phyloP scores from a whole-genome alignment of 2,797 vertebrate species.

The Enteromius mattozi region DNA sequence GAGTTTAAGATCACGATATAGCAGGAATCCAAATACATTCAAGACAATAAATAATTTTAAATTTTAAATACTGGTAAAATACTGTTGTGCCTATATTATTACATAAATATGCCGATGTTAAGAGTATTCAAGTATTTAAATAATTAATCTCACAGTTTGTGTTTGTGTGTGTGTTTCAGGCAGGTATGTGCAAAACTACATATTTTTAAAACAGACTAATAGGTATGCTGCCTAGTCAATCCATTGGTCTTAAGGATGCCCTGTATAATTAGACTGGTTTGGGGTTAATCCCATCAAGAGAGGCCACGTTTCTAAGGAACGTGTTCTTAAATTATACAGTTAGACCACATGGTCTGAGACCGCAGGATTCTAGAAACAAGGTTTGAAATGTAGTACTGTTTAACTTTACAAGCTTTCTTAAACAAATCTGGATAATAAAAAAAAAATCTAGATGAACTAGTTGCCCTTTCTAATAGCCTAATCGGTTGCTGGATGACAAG shows the following conservation, averaged over 20 bases:
- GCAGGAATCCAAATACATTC: neutral
- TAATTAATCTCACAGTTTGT: neutral
- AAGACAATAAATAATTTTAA: neutral
- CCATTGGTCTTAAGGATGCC: slow-evolving; percentile 7
- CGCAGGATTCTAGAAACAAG: neutral
- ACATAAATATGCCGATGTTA: neutral
- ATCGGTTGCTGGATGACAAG: neutral
- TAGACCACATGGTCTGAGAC: neutral
- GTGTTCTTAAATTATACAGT: neutral
- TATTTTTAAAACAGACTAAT: neutral
- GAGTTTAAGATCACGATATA: neutral
- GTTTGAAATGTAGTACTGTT: neutral
- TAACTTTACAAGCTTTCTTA: neutral
- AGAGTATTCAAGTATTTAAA: neutral
- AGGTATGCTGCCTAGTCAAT: neutral
- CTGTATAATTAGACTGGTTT: slow-evolving; percentile 6
- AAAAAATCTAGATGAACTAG: neutral
- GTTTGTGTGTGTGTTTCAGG: too few relatives aligned
- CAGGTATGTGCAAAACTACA: neutral
- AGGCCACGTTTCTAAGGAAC: neutral
- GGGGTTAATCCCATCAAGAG: slow-evolving; percentile 2
- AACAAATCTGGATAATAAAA: neutral
- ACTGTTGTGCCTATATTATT: neutral
- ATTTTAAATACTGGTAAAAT: neutral
- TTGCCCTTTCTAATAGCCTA: neutral